Base-by-base conservation (phyloP, 2,113 vertebrate genomes). In the Martes martes region DNA sequence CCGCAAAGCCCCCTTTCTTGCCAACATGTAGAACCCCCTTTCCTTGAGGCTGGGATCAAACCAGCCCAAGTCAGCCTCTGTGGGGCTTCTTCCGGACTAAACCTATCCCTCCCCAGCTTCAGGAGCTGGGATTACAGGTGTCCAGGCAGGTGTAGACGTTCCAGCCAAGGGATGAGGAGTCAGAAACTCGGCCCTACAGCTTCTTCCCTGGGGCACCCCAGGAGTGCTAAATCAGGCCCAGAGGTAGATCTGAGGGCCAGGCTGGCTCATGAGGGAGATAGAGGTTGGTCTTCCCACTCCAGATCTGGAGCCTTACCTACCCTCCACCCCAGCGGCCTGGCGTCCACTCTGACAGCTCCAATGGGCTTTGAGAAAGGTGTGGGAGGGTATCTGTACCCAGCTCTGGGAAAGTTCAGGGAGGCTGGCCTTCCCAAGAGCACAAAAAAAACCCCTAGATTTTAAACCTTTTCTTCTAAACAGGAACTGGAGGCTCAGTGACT, bases 391-490 rank as follows among this genome's bases (percentile, higher is more conserved):
- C 76, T 11, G 4, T 16, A 76, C 24, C n/a, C 6, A 50, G 13
- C 39, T 36, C 61, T 69, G 88, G 36, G n/a, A 73, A 74, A 67
- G 47, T 31, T n/a, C 80, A 11, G 28, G 2, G 36, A 81, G 36
- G 42, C 18, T 33, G 24, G 50, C 39, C 61, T 78, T 74, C 78
- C 69, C 36, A 24, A 63, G 39, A 76, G 73, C 21, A n/a, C 18
- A 73, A 95, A 55, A n/a, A n/a, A 81, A 91, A 61, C 3, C 15
- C 78, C 14, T 93, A 67, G 45, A 78, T 85, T 78, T 65, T 65
- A 8, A 71, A 28, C 4, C 1, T 94, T 91, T 87, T 52, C 55
- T 92, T 96, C 91, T 36, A 84, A 86, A 91, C 61, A 86, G 82
- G 88, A 96, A 78, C 84, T 5, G 1, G n/a, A 94, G 73, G 61